Evolutionary conservation across 1,140 invertebrate species (phyloP).

Genomic region (Meteorus sp.): DNA sequence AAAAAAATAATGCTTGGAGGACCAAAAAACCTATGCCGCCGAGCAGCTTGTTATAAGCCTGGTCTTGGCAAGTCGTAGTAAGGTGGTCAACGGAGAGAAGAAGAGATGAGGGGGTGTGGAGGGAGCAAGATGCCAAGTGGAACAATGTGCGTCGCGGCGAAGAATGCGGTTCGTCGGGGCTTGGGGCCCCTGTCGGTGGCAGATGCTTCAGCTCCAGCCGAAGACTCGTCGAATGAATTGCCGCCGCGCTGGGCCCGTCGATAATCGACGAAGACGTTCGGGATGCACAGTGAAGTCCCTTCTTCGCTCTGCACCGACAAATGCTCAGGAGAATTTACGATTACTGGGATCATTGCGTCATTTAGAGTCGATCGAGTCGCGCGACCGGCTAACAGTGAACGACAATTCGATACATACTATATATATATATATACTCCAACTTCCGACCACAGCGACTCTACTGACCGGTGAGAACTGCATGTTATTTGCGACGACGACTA

Average conservation of each 20-base stretch:
- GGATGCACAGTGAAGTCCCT: constrained; percentile 10
- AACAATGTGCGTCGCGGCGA: constrained; percentile 58
- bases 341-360: constrained; percentile 40
- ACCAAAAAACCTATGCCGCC: constrained; percentile 41
- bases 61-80: constrained; percentile 19
- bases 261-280: constrained; percentile 8
- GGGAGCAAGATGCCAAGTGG: constrained; percentile 34
- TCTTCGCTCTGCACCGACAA: constrained; percentile 44
- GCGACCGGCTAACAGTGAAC: neutral
- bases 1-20: constrained; percentile 10
- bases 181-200: constrained; percentile 14
- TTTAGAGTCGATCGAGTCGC: constrained; percentile 30
- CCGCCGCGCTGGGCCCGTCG: neutral
- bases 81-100: constrained; percentile 20
- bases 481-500: too few relatives aligned
- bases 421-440: neutral
- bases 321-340: constrained; percentile 51
- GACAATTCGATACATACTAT: neutral
- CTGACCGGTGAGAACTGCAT: too few relatives aligned
- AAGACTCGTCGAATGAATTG: neutral
- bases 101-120: constrained; percentile 25
- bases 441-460: too few relatives aligned
- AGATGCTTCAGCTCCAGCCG: too few relatives aligned
- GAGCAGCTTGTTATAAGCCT: constrained; percentile 45
- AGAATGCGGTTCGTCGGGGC: constrained; percentile 59